These are phyloP conservation scores for Xyrichtys novacula DNA, from an alignment of 2,797 vertebrate species.

Conservation along the genomic window DNA sequence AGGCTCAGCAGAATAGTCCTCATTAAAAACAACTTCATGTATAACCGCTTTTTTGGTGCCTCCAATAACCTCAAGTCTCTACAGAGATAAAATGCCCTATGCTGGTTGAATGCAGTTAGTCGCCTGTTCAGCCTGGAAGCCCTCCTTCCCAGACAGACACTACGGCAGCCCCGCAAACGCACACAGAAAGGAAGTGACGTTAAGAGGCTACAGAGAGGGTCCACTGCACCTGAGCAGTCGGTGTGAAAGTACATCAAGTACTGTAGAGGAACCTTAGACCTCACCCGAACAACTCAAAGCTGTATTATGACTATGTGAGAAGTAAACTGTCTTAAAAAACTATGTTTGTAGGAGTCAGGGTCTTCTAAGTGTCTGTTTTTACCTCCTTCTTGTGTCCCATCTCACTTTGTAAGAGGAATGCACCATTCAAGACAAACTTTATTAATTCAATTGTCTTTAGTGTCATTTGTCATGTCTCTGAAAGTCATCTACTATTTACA, in stretches of 20 bases:
- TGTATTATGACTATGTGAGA: slow-evolving; percentile 2
- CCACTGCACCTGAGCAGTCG: slow-evolving; percentile 67
- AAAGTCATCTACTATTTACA: too few relatives aligned
- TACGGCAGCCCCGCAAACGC: slow-evolving; percentile 67
- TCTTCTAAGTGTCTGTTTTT: too few relatives aligned
- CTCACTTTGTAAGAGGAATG: too few relatives aligned
- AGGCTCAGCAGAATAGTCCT: slow-evolving; percentile 41
- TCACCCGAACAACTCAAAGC: neutral
- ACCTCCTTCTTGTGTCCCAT: too few relatives aligned
- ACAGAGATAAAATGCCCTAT: slow-evolving; percentile 21
- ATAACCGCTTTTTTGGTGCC: neutral
- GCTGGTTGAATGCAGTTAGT: slow-evolving; percentile 37
- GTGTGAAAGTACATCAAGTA: slow-evolving; percentile 69
- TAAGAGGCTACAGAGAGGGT: slow-evolving; percentile 47
- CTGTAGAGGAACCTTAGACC: slow-evolving; percentile 45
- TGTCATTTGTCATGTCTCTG: too few relatives aligned
- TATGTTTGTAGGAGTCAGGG: too few relatives aligned
- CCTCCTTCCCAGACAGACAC: slow-evolving; percentile 71
- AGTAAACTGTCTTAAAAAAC: too few relatives aligned
- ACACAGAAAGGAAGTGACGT: slow-evolving; percentile 85
- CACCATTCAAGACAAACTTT: too few relatives aligned
- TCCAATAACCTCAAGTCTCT: slow-evolving; percentile 10
- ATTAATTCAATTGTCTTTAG: too few relatives aligned
- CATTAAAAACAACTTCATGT: slow-evolving; percentile 6
- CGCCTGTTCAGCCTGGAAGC: slow-evolving; percentile 53